phyloP scores from a whole-genome alignment of 92 coral and sea anemone species.

The Phenganax marumi region DNA sequence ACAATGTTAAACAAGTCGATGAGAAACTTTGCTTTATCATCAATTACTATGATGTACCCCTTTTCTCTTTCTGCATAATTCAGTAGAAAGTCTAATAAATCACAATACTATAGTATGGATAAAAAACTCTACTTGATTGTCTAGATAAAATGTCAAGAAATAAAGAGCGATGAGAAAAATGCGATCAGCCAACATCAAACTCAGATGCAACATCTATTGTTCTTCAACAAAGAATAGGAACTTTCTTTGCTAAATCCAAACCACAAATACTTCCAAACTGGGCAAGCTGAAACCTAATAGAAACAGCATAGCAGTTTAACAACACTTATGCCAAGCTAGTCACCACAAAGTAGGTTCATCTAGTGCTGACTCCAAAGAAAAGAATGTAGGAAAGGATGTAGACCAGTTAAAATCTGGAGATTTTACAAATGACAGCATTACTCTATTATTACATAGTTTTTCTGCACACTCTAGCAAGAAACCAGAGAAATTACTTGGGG shows the following conservation, averaged over 20 bases:
- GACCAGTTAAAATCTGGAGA: not conserved
- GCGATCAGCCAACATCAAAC: not conserved
- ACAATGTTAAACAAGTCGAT: not conserved
- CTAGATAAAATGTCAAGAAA: not conserved
- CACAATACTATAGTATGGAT: not conserved
- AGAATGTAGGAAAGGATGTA: not conserved
- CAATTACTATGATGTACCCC: not conserved
- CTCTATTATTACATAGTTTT: slow-evolving; percentile 29
- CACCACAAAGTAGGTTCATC: too few relatives aligned
- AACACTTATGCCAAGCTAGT: not conserved
- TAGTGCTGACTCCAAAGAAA: not conserved
- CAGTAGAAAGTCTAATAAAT: not conserved
- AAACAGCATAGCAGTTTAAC: not conserved
- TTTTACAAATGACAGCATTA: not conserved
- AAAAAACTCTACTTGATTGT: not conserved
- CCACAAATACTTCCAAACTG: not conserved
- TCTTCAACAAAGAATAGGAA: not conserved
- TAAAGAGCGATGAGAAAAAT: not conserved
- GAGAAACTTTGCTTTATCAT: not conserved
- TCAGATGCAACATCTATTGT: slow-evolving; percentile 12
- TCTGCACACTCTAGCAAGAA: slow-evolving; percentile 45
- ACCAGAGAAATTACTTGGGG: too few relatives aligned
- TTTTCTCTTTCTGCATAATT: slow-evolving; percentile 5
- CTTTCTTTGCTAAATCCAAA: not conserved
- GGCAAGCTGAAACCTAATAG: not conserved